Base-by-base conservation (phyloP, 2,113 vertebrate genomes). In the Coryphaenoides rupestris region DNA sequence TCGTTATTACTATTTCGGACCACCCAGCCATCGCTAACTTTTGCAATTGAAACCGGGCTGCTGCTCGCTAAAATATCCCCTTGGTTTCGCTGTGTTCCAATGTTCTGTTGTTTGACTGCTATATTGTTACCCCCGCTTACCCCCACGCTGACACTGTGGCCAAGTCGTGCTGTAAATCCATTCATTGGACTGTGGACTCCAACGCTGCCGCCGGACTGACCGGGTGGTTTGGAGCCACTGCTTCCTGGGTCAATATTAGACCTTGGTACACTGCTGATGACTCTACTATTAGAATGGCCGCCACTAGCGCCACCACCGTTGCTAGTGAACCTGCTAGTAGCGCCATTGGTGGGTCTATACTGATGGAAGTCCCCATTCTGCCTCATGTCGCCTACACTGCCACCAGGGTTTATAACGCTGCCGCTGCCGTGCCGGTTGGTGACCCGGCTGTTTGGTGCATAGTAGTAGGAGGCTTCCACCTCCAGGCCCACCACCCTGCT, bases 401-500 rank as follows among this genome's bases (percentile, higher is more conserved):
- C 62, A 7, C 62, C 52, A 52, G 59, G 58, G 61, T 57, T 73
- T 21, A 13, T n/a, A 33, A 50, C 62, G 24, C 47, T 33, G 23
- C n/a, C n/a, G n/a, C 5, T 58, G n/a, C 47, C 65, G 4, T 17
- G 47, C 14, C 47, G 3, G 47, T 0, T 10, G 47, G 14, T 49
- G 47, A 10, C 47, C 47, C 47, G 13, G 47, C 47, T 56, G 56
- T 0, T 60, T 26, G 33, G 23, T 58, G 65, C 70, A n/a, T n/a
- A n/a, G 62, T 90, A 83, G 5, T 86, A 67, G 21, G 84, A 80
- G 22, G 88, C 75, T 0, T 87, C 74, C 26, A 98, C 90, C 0
- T 91, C 88, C 14, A 98, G 72, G 69, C 87, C 84, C 14, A 97
- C 78, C 0, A 86, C 65, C 53, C 90, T 93, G 22, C 83, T 80